These are phyloP conservation scores for Motacilla tschutschensis DNA, from an alignment of 2,113 vertebrate genomes.

Conservation along the genomic window DNA sequence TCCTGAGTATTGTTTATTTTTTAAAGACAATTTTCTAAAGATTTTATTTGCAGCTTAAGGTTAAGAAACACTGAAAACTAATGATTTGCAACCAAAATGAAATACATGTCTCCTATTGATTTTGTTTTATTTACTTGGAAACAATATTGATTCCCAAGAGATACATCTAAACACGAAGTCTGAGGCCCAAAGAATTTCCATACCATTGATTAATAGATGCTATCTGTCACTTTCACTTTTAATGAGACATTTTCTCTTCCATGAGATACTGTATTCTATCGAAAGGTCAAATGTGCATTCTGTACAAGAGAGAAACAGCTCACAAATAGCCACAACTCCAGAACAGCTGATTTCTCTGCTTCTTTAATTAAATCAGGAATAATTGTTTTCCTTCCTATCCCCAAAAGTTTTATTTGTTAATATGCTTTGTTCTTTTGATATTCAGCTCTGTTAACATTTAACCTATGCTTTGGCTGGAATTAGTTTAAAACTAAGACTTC, in stretches of 20 bases:
- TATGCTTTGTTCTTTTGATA: neutral
- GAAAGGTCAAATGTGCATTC: conserved; percentile 50
- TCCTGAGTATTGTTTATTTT: conserved; percentile 13
- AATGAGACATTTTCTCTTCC: conserved; percentile 65
- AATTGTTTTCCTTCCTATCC: neutral
- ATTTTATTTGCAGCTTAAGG: conserved; percentile 44
- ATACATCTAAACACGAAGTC: conserved; percentile 53
- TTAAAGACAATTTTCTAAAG: conserved; percentile 41
- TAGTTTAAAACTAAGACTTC: neutral
- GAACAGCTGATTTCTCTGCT: neutral
- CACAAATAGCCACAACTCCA: neutral
- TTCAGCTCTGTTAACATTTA: neutral
- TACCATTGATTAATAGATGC: conserved; percentile 68
- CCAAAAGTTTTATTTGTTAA: neutral
- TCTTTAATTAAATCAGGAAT: conserved; percentile 1
- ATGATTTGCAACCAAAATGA: conserved; percentile 71
- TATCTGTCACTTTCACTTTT: conserved; percentile 70
- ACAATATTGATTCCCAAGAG: conserved; percentile 73
- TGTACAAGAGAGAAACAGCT: neutral
- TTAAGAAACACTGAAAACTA: conserved; percentile 63
- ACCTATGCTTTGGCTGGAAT: neutral
- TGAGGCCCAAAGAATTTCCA: conserved; percentile 58
- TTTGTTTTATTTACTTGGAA: conserved; percentile 77
- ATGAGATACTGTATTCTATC: conserved; percentile 7
- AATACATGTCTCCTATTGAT: conserved; percentile 70